These are phyloP conservation scores for Gymnothorax javanicus DNA, from an alignment of 2,797 vertebrate genomes.

Conservation along the genomic window DNA sequence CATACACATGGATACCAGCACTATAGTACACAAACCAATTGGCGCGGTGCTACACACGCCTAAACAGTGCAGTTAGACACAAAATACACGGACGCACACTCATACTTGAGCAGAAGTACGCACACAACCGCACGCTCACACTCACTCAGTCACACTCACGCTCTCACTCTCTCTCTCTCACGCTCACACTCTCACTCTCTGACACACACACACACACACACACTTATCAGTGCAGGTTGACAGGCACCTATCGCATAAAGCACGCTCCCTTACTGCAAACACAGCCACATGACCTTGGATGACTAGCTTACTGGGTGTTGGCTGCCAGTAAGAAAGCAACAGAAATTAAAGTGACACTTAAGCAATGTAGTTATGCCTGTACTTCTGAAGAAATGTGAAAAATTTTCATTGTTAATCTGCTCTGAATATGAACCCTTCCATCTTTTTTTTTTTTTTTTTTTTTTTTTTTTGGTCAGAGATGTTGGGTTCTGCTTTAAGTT, in stretches of 20 bases:
- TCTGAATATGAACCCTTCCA: not conserved
- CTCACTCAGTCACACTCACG: too few species aligned
- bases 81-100: too few species aligned
- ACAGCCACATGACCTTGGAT: not conserved
- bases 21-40: too few species aligned
- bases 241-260: constrained; percentile 3
- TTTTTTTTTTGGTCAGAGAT: not conserved
- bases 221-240: not conserved
- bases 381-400: not conserved
- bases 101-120: too few species aligned
- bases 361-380: not conserved
- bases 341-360: not conserved
- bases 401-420: not conserved
- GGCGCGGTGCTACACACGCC: too few species aligned
- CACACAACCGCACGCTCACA: too few species aligned
- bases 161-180: too few species aligned
- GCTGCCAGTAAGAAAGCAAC: not conserved
- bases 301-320: not conserved
- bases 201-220: constrained; percentile 41
- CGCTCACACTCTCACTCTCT: too few species aligned
- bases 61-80: too few species aligned
- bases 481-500: not conserved
- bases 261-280: not conserved
- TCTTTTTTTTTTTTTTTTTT: not conserved
- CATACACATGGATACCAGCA: too few species aligned